Conservation (phyloP, 2,113 vertebrate species). For the Psophia crepitans region DNA sequence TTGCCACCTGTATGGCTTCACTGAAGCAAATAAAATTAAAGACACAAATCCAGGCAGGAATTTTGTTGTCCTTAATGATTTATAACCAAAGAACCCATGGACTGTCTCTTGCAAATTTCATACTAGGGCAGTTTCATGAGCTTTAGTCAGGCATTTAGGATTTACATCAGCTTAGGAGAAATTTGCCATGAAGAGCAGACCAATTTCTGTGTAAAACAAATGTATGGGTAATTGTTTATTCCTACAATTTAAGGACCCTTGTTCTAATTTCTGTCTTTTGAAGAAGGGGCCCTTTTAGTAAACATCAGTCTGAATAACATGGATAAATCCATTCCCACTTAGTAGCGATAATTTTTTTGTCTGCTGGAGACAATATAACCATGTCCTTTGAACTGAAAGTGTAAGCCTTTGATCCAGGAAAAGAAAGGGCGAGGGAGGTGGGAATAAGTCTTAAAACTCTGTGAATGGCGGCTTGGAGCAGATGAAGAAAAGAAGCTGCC, state of each 20-base stretch:
- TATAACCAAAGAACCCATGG: background rate
- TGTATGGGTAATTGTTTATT: background rate
- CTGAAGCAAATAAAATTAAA: background rate
- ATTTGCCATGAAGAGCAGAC: background rate
- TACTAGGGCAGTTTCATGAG: background rate
- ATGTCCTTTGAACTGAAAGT: background rate
- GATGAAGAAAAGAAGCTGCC: background rate
- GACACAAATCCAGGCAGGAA: background rate
- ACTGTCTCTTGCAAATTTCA: background rate
- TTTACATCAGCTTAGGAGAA: background rate
- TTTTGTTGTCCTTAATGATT: background rate
- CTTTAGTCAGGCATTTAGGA: background rate
- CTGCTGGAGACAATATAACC: background rate
- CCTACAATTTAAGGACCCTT: background rate
- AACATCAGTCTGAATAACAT: background rate
- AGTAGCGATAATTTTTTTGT: background rate
- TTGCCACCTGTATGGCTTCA: background rate
- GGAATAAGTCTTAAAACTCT: background rate
- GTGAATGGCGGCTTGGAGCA: background rate
- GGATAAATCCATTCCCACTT: background rate
- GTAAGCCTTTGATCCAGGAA: background rate
- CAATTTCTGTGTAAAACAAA: background rate
- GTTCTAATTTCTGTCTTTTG: background rate
- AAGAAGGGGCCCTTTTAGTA: background rate
- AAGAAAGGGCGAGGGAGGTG: background rate